These are phyloP conservation scores for Cerceris ruficornis DNA, from an alignment of 2,888 invertebrate genomes.

Conservation along the genomic window DNA sequence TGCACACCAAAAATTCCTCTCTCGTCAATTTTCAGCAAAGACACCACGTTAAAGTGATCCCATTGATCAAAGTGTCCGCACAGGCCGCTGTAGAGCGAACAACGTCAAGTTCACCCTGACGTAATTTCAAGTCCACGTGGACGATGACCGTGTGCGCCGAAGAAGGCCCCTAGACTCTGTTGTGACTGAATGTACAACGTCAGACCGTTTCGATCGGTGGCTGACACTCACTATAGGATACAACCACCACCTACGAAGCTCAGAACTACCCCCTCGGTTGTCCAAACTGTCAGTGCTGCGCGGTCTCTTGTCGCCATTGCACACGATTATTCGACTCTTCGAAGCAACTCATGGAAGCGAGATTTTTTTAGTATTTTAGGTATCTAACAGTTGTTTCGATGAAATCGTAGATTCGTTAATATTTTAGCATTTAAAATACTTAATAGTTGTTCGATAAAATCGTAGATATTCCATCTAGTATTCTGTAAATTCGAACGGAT, in stretches of 20 bases:
- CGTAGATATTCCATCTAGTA: not conserved
- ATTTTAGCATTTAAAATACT: too few species aligned
- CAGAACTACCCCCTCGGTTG: conserved; percentile 63
- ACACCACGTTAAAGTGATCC: conserved; percentile 7
- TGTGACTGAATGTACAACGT: conserved; percentile 15
- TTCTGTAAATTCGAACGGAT: not conserved
- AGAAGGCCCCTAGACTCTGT: conserved; percentile 8
- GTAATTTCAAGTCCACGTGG: conserved; percentile 54
- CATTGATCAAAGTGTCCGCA: conserved; percentile 20
- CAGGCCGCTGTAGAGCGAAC: not conserved
- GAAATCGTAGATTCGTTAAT: too few species aligned
- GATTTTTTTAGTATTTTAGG: not conserved
- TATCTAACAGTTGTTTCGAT: not conserved
- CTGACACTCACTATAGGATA: conserved; percentile 57
- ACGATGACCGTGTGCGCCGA: conserved; percentile 49
- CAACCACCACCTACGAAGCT: conserved; percentile 60
- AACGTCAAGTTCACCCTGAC: conserved; percentile 60
- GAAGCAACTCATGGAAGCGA: not conserved
- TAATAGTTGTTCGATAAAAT: not conserved
- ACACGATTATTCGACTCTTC: conserved; percentile 37
- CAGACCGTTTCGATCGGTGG: conserved; percentile 65
- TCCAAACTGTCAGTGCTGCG: conserved; percentile 65
- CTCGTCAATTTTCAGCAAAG: not conserved
- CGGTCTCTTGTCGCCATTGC: conserved; percentile 63
- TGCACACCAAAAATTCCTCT: too few species aligned